These are phyloP conservation scores for Xanthorhoe spadicearia DNA, from an alignment of 2,888 invertebrate genomes.

Conservation along the genomic window DNA sequence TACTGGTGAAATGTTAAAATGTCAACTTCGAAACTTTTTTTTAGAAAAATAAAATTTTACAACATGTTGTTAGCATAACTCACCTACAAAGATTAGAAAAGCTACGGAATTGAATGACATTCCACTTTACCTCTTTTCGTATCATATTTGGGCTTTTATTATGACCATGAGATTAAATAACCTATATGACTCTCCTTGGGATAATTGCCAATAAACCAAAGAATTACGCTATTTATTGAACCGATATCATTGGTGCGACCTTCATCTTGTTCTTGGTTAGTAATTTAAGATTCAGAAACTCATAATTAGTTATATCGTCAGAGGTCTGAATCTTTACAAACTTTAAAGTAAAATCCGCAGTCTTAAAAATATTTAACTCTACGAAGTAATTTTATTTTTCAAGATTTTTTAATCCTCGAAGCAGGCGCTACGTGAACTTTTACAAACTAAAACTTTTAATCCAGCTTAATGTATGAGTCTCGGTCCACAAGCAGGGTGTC, in stretches of 20 bases:
- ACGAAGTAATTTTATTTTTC: conserved; percentile 23
- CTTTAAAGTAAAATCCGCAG: background rate
- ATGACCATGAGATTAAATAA: background rate
- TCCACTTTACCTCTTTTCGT: background rate
- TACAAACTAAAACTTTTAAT: conserved; percentile 13
- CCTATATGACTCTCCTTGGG: background rate
- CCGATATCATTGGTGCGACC: background rate
- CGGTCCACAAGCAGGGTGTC: background rate
- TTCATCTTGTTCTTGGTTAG: background rate
- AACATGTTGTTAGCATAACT: conserved; percentile 14
- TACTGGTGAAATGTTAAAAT: conserved; percentile 23
- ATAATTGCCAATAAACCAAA: conserved; percentile 2
- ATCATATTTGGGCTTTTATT: background rate
- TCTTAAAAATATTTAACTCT: background rate
- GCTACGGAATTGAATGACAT: background rate
- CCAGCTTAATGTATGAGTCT: background rate
- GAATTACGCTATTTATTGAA: background rate
- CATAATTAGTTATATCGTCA: background rate
- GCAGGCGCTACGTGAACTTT: conserved; percentile 19
- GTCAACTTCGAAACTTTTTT: conserved; percentile 24
- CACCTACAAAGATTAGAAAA: conserved; percentile 4
- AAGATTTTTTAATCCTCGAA: conserved; percentile 20
- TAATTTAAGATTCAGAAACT: background rate
- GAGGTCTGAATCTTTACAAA: background rate
- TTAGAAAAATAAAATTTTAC: conserved; percentile 14